Evolutionary conservation across 2,113 vertebrate genomes (phyloP).

Genomic region (Chinchilla lanigera): DNA sequence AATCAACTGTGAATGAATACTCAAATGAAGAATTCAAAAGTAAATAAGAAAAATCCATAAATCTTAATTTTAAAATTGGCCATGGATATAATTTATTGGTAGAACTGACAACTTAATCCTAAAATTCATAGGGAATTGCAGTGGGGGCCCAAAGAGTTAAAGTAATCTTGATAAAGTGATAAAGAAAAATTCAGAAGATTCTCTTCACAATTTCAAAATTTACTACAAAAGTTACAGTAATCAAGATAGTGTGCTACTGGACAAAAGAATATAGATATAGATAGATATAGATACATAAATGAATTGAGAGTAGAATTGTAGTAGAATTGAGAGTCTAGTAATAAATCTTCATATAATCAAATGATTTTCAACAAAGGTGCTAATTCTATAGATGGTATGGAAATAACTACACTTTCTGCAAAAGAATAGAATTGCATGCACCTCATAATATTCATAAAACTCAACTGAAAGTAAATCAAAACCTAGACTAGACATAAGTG

Average conservation of each 20-base stretch:
- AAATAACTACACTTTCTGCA: background rate
- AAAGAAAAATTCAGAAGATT: background rate
- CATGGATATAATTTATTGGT: background rate
- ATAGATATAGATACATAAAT: background rate
- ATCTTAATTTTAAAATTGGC: background rate
- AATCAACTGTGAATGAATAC: background rate
- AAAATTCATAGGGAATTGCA: background rate
- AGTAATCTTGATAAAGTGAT: background rate
- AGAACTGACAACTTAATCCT: background rate
- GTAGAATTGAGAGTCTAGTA: background rate
- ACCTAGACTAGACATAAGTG: background rate
- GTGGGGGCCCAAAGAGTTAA: background rate
- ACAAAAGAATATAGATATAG: background rate
- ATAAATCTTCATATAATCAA: background rate
- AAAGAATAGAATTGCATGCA: background rate
- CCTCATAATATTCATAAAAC: background rate
- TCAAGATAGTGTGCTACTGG: background rate
- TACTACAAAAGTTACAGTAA: background rate
- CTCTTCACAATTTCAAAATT: background rate
- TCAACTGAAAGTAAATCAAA: background rate
- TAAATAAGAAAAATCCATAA: background rate
- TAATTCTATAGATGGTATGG: background rate
- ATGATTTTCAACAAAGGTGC: background rate
- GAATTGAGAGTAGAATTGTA: too few relatives aligned
- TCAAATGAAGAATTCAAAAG: background rate